Evolutionary conservation across 2,113 vertebrate genomes (phyloP).

Genomic region (Stegostoma tigrinum): DNA sequence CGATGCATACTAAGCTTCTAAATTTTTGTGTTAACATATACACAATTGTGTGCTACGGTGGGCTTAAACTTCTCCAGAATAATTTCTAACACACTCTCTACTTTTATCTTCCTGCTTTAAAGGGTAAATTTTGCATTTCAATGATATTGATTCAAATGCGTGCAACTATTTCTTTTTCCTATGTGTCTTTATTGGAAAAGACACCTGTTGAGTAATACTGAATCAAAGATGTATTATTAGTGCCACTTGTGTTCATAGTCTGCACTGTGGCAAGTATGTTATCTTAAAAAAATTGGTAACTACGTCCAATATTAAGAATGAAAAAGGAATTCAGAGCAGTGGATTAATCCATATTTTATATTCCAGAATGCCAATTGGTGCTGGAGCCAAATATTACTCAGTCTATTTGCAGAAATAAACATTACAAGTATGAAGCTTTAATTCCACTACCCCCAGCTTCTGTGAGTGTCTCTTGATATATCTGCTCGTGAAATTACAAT

Average conservation of each 20-base stretch:
- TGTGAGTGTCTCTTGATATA: too few species aligned
- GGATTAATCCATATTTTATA: not conserved
- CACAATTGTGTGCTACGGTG: not conserved
- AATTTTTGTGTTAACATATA: constrained; percentile 4
- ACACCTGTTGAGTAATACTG: not conserved
- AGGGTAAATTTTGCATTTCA: not conserved
- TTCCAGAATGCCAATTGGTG: too few species aligned
- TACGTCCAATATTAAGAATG: not conserved
- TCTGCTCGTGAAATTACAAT: not conserved
- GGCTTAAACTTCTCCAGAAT: not conserved
- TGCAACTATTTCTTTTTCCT: not conserved
- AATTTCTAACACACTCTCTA: not conserved
- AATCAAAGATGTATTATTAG: not conserved
- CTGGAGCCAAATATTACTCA: too few species aligned
- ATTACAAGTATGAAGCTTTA: too few species aligned
- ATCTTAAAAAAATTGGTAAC: not conserved
- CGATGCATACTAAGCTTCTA: not conserved
- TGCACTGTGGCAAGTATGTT: not conserved
- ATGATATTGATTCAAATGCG: not conserved
- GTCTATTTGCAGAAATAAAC: too few species aligned
- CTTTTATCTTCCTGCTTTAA: constrained; percentile 20
- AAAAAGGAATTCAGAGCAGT: not conserved
- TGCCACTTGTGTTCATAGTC: not conserved
- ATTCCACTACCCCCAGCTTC: too few species aligned
- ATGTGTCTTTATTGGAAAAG: not conserved